phyloP scores from a whole-genome alignment of 2,888 invertebrate species.

The Stenolophus ochropezus region DNA sequence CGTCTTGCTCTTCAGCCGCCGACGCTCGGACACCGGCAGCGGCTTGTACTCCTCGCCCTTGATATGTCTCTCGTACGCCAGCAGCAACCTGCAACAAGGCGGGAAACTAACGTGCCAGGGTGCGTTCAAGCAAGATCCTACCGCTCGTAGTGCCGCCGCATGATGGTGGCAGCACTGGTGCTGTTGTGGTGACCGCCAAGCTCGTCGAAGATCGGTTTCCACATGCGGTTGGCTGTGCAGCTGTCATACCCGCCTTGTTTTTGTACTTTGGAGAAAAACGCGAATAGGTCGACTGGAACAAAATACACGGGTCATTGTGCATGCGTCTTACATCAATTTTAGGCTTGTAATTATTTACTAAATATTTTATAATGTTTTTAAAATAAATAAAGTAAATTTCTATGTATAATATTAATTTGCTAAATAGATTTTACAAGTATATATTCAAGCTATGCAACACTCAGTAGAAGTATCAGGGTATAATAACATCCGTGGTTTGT shows the following conservation, averaged over 20 bases:
- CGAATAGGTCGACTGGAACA: conserved; percentile 83
- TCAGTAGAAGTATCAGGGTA: too few species aligned
- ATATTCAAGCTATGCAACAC: too few species aligned
- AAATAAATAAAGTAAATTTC: too few species aligned
- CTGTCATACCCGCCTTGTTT: conserved; percentile 87
- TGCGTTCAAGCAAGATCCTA: conserved; percentile 67
- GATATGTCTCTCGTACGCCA: conserved; percentile 80
- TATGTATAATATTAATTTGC: too few species aligned
- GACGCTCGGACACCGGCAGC: conserved; percentile 70
- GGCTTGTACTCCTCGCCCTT: conserved; percentile 74
- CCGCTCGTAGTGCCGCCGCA: conserved; percentile 88
- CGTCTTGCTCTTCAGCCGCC: conserved; percentile 71
- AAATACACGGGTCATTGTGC: neutral
- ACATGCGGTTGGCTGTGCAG: conserved; percentile 82
- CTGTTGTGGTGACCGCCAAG: conserved; percentile 82
- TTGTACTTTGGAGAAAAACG: conserved; percentile 83
- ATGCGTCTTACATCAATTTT: too few species aligned
- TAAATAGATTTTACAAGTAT: too few species aligned
- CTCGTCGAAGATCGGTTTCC: conserved; percentile 85
- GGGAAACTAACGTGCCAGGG: conserved; percentile 37
- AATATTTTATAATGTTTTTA: too few species aligned
- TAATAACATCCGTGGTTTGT: too few species aligned
- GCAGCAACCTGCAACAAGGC: conserved; percentile 76
- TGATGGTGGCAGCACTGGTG: conserved; percentile 85
- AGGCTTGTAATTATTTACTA: too few species aligned